phyloP scores from a whole-genome alignment of 2,113 vertebrate species.

The Bagarius yarrelli region DNA sequence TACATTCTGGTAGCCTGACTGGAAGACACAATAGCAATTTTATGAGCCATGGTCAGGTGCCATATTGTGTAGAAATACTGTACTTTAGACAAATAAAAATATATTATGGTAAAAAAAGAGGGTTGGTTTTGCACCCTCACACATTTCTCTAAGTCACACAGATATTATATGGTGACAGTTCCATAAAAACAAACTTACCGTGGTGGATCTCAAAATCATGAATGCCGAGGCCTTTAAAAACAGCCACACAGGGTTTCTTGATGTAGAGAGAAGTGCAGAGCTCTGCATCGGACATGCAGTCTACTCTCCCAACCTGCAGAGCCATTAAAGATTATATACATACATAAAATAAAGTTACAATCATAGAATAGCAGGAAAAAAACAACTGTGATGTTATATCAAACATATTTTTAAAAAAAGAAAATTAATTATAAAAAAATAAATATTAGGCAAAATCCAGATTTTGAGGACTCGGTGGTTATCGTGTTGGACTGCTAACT shows the following conservation, averaged over 20 bases:
- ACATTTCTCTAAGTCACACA: neutral
- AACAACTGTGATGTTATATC: neutral
- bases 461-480: no score
- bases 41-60: no score
- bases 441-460: no score
- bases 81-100: neutral
- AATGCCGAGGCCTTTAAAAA: slow-evolving; percentile 93
- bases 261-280: slow-evolving; percentile 86
- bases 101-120: neutral
- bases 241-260: slow-evolving; percentile 83
- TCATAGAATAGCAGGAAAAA: neutral
- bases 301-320: slow-evolving; percentile 85
- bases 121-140: neutral
- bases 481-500: no score
- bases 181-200: slow-evolving; percentile 70
- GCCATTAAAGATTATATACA: neutral
- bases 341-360: neutral
- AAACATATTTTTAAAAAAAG: no score
- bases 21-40: no score
- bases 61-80: no score
- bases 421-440: no score
- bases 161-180: neutral
- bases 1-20: no score
- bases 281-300: slow-evolving; percentile 77
- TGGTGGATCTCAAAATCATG: slow-evolving; percentile 95